Evolutionary conservation across 2,113 vertebrate genomes (phyloP).

Genomic region (Brachypteracias leptosomus): DNA sequence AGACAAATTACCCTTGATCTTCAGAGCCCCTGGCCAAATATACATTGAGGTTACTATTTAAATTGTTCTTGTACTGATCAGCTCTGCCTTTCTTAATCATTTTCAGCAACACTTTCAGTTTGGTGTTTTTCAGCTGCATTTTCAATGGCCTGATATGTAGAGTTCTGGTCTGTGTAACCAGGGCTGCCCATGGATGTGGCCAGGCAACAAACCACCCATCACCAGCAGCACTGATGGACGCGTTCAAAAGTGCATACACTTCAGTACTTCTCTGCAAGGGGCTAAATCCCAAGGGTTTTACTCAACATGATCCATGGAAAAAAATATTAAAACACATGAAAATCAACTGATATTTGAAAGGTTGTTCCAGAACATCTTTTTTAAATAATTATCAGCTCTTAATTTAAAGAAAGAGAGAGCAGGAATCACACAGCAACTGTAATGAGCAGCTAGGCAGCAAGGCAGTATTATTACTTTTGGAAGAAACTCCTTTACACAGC

Average conservation of each 20-base stretch:
- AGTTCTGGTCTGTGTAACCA: neutral
- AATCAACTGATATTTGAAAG: neutral
- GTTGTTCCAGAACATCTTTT: neutral
- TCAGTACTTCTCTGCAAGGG: neutral
- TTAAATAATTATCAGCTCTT: neutral
- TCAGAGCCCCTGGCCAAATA: neutral
- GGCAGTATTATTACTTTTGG: neutral
- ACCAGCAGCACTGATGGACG: neutral
- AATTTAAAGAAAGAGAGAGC: neutral
- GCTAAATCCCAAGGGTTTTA: neutral
- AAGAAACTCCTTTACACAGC: neutral
- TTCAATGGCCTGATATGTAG: neutral
- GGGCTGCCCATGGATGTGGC: accelerated
- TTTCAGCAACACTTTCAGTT: neutral
- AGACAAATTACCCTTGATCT: neutral
- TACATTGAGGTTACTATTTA: neutral
- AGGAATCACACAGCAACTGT: neutral
- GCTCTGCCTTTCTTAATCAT: neutral
- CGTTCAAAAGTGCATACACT: neutral
- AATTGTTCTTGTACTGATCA: neutral
- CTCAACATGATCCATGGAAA: neutral
- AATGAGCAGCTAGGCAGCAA: neutral
- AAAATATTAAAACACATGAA: neutral
- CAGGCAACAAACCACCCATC: neutral
- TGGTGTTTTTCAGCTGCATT: neutral